Percentiles rank a stretch among this genome's conserved stretches.
Conservation (phyloP, 2,888 invertebrate species). For the Nysson spinosus region DNA sequence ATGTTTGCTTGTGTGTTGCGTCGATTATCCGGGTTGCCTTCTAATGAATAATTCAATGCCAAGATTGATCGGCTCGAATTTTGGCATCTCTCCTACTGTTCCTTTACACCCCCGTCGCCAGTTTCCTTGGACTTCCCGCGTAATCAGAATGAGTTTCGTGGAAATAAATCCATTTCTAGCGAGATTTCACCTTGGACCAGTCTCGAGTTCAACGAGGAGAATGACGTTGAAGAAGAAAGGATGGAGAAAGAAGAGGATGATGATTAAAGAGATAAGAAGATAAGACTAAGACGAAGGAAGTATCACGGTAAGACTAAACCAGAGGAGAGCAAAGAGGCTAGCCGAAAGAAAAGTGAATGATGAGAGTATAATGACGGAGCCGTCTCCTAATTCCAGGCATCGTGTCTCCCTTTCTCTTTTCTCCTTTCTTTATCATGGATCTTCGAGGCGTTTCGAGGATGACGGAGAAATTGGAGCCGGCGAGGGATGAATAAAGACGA, state of each 20-base stretch:
- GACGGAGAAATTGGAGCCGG: conserved; percentile 21
- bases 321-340: conserved; percentile 35
- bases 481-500: conserved; percentile 24
- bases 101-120: too few relatives aligned
- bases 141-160: too few relatives aligned
- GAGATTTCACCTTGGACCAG: too few relatives aligned
- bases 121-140: too few relatives aligned
- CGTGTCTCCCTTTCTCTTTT: conserved; percentile 31
- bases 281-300: conserved; percentile 19
- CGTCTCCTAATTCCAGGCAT: conserved; percentile 67
- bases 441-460: conserved; percentile 17
- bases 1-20: not conserved
- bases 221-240: not conserved
- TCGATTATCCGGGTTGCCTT: too few relatives aligned
- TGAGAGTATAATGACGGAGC: conserved; percentile 71
- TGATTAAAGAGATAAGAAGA: conserved; percentile 5
- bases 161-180: too few relatives aligned
- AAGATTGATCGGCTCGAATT: too few relatives aligned
- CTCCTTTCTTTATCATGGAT: conserved; percentile 6
- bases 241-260: not conserved
- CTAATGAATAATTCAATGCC: too few relatives aligned
- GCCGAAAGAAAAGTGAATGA: conserved; percentile 63
- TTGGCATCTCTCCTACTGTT: too few relatives aligned
- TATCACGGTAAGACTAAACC: conserved; percentile 29
- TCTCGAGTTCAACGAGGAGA: too few relatives aligned